These are phyloP conservation scores for Drosophila parthenogenetica DNA, from an alignment of 2,888 invertebrate genomes.

Conservation along the genomic window DNA sequence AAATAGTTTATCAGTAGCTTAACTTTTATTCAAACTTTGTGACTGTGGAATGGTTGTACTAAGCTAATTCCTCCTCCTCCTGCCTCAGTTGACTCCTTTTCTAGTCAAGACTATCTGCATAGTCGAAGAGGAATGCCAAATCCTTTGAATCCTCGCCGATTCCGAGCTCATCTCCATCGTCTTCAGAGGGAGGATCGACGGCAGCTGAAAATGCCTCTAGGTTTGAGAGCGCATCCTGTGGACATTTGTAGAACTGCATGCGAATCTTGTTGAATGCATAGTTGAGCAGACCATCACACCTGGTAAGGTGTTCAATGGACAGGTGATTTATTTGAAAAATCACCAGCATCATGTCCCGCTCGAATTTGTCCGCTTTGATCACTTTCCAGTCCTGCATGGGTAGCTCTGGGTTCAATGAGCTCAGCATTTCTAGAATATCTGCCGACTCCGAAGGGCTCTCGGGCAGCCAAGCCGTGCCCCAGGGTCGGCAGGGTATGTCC, in stretches of 20 bases:
- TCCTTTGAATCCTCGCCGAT: slow-evolving; percentile 6
- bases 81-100: neutral
- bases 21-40: slow-evolving; percentile 17
- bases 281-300: slow-evolving; percentile 7
- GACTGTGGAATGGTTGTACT: slow-evolving; percentile 10
- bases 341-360: slow-evolving; percentile 18
- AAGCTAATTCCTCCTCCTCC: neutral
- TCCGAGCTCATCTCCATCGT: slow-evolving; percentile 27
- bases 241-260: slow-evolving; percentile 19
- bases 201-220: slow-evolving; percentile 30
- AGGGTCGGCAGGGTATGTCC: slow-evolving; percentile 28
- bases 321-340: slow-evolving; percentile 34
- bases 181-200: slow-evolving; percentile 31
- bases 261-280: slow-evolving; percentile 32
- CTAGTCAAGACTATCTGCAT: neutral
- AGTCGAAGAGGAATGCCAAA: slow-evolving; percentile 11
- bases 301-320: slow-evolving; percentile 17
- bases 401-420: slow-evolving; percentile 16
- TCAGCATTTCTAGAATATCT: slow-evolving; percentile 22
- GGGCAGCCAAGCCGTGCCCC: slow-evolving; percentile 40
- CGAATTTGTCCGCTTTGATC: slow-evolving; percentile 36
- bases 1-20: slow-evolving; percentile 4
- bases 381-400: slow-evolving; percentile 24
- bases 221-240: slow-evolving; percentile 22
- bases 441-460: slow-evolving; percentile 14